These are phyloP conservation scores for Epiperipatus broadwayi DNA, from an alignment of 2,888 invertebrate genomes.

Conservation along the genomic window DNA sequence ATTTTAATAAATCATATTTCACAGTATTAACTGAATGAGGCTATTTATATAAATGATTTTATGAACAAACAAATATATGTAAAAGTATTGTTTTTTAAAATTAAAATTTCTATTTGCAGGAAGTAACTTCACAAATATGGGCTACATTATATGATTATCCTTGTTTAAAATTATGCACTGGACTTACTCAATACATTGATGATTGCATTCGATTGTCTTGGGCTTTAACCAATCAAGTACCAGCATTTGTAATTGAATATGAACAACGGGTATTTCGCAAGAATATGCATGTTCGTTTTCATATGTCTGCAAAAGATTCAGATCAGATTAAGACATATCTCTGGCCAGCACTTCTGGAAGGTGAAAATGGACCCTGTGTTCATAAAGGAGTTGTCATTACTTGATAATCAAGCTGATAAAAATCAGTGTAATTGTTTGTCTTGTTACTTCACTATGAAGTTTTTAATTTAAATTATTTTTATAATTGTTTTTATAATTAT, in stretches of 20 bases:
- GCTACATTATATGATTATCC: slow-evolving; percentile 83
- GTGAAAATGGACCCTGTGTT: slow-evolving; percentile 46
- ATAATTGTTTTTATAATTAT: too few relatives aligned
- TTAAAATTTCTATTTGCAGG: slow-evolving; percentile 30
- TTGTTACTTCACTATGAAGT: too few relatives aligned
- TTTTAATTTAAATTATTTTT: too few relatives aligned
- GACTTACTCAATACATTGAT: slow-evolving; percentile 55
- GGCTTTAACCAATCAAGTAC: slow-evolving; percentile 53
- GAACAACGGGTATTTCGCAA: slow-evolving; percentile 42
- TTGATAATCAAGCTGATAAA: too few relatives aligned
- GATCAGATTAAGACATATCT: slow-evolving; percentile 57
- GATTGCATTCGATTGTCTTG: slow-evolving; percentile 70
- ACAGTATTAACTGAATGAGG: too few relatives aligned
- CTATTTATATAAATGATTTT: too few relatives aligned
- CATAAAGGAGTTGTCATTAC: slow-evolving; percentile 71
- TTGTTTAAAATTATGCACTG: slow-evolving; percentile 54
- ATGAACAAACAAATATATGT: not conserved
- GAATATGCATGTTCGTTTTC: slow-evolving; percentile 58
- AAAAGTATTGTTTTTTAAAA: not conserved
- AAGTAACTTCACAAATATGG: slow-evolving; percentile 49
- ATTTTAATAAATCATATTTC: too few relatives aligned
- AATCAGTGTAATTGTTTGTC: too few relatives aligned
- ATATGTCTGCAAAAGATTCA: slow-evolving; percentile 49
- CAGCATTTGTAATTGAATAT: slow-evolving; percentile 33
- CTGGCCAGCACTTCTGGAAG: slow-evolving; percentile 65